Conservation (phyloP, 2,888 invertebrate species). For the Campoletis raptor region DNA sequence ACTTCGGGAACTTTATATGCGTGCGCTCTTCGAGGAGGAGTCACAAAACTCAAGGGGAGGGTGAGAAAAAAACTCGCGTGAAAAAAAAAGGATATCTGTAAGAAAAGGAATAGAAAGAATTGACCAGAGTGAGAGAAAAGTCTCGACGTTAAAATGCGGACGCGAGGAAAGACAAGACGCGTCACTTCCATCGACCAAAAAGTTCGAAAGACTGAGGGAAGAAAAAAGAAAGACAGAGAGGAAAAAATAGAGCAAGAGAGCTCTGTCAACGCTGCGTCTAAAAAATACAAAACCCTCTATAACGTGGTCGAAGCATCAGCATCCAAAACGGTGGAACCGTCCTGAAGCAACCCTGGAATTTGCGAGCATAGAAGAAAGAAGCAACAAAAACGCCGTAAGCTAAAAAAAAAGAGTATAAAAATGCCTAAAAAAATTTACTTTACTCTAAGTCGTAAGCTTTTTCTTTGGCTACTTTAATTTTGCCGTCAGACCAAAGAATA, state of each 20-base stretch:
- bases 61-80: conserved; percentile 17
- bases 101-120: conserved; percentile 25
- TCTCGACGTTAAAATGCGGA: conserved; percentile 1
- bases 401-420: conserved; percentile 30
- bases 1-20: conserved; percentile 59
- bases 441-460: conserved; percentile 42
- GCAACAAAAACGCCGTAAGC: conserved; percentile 3
- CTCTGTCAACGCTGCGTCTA: conserved; percentile 53
- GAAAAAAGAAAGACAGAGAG: conserved; percentile 9
- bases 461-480: conserved; percentile 33
- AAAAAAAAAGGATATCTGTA: conserved; percentile 23
- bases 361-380: conserved; percentile 17
- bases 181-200: conserved; percentile 15
- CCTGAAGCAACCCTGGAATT: conserved; percentile 45
- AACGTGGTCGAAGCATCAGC: conserved; percentile 47
- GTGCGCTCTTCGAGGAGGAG: conserved; percentile 24
- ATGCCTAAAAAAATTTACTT: conserved; percentile 42
- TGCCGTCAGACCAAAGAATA: conserved; percentile 39
- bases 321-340: conserved; percentile 14
- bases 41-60: conserved; percentile 47
- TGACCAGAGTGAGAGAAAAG: conserved; percentile 14
- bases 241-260: conserved; percentile 46
- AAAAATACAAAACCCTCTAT: conserved; percentile 52
- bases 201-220: conserved; percentile 8
- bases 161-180: conserved; percentile 31